Base-by-base conservation (phyloP, 2,888 invertebrate genomes). In the Margaritifera margaritifera region DNA sequence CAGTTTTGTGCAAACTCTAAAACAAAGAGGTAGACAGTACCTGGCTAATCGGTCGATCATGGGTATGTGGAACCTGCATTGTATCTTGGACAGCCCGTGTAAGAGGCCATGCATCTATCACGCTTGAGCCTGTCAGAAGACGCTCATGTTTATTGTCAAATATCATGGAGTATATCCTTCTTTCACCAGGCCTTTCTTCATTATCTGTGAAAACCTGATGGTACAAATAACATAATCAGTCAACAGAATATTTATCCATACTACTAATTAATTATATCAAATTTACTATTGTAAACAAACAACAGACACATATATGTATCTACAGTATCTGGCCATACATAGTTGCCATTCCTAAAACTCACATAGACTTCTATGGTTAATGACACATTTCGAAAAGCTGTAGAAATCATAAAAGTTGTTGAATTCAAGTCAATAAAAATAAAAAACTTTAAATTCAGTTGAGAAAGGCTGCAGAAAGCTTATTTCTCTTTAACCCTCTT, bases 71-170 rank as follows among this genome's bases (percentile, higher is more conserved):
- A 20, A 88, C 86, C 68, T 86, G 87, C 86, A 87, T 86, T 1
- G 86, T 86, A 68, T 89, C 88, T 68, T 88, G 87, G 0, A 88
- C 86, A 25, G 88, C 82, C 68, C 89, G 69, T 2, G 88, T 87
- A 70, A 89, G 75, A 19, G 89, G 88, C 89, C 89, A 89, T 51
- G 84, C 79, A 60, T 89, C 89, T 50, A 89, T 78, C 18, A 89
- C 88, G 75, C 88, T 87, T 52, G 88, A 89, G 15, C 89, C 88
- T 77, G 89, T 88, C n/a, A 89, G 64, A 18, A 89, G 78, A 6
- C 85, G 74, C 62, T 89, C 88, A 68, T 86, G 83, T 77, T 84
- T 87, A 72, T 86, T 85, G 75, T 88, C 87, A 81, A 87, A 89
- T 58, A 86, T 68, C 82, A 89, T 86, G 27, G 86, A 84, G 69